A percentile compares a stretch with the other conserved stretches of the same genome.
phyloP scores from a whole-genome alignment of 2,113 vertebrate species.

The Tyrannus savana region DNA sequence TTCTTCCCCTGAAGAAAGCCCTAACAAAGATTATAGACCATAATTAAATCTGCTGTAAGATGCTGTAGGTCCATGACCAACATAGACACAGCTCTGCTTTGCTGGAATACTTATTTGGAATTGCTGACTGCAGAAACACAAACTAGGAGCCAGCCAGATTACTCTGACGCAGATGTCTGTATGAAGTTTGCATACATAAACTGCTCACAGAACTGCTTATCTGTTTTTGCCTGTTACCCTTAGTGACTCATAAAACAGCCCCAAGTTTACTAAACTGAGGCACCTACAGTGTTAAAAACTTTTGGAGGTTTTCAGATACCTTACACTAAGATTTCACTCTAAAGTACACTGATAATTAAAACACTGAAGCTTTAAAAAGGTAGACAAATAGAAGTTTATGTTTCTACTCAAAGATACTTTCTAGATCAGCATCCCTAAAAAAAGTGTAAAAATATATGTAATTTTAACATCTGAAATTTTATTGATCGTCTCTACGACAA shows the following conservation, averaged over 20 bases:
- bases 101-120: neutral
- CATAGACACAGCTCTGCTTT: fast-evolving
- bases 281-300: neutral
- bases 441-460: neutral
- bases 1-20: neutral
- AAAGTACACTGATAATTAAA: neutral
- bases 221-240: neutral
- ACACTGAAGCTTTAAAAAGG: neutral
- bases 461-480: neutral
- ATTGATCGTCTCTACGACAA: neutral
- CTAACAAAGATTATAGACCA: neutral
- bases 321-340: neutral
- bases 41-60: neutral
- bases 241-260: neutral
- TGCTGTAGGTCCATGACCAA: neutral
- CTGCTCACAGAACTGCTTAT: neutral
- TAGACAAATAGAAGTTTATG: neutral
- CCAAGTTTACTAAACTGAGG: neutral
- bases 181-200: neutral
- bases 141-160: neutral
- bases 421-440: neutral
- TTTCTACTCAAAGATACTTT: neutral
- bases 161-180: fast-evolving
- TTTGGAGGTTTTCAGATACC: neutral
- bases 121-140: neutral